A percentile compares a stretch with the other conserved stretches of the same genome.
phyloP scores from a whole-genome alignment of 2,113 vertebrate genomes.

The Ahaetulla prasina region DNA sequence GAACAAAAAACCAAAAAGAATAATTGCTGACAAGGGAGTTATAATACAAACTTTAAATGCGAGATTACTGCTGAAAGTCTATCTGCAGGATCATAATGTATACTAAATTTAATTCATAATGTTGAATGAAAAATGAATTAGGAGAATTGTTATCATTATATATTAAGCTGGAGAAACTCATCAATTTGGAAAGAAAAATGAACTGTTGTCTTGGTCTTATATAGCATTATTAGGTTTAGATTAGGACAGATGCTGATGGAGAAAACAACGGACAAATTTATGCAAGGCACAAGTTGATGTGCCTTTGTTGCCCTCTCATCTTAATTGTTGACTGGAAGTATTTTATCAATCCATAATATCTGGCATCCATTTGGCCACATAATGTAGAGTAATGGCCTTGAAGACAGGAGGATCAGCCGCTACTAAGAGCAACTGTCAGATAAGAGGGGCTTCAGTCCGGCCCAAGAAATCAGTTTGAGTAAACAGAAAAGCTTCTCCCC shows the following conservation, averaged over 20 bases:
- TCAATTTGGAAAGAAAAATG: not conserved
- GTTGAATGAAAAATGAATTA: constrained; percentile 10
- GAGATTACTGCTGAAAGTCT: not conserved
- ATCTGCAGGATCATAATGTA: not conserved
- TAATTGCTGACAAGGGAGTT: not conserved
- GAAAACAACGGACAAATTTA: not conserved
- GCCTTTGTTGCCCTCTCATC: not conserved
- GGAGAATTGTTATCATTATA: not conserved
- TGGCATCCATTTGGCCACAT: not conserved
- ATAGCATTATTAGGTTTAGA: not conserved
- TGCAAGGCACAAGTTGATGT: not conserved
- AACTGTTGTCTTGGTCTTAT: not conserved
- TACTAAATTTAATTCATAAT: not conserved
- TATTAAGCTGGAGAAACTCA: not conserved
- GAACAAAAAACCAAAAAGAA: not conserved
- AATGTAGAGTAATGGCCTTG: not conserved
- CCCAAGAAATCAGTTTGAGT: not conserved
- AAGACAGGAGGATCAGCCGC: not conserved
- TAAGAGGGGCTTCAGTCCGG: not conserved
- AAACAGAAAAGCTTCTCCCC: not conserved
- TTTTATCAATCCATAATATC: not conserved
- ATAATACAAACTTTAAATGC: constrained; percentile 1
- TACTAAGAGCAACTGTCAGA: not conserved
- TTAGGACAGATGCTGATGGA: not conserved
- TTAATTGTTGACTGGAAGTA: not conserved